Conservation (phyloP, 1,140 invertebrate species). For the Frieseomelitta varia region DNA sequence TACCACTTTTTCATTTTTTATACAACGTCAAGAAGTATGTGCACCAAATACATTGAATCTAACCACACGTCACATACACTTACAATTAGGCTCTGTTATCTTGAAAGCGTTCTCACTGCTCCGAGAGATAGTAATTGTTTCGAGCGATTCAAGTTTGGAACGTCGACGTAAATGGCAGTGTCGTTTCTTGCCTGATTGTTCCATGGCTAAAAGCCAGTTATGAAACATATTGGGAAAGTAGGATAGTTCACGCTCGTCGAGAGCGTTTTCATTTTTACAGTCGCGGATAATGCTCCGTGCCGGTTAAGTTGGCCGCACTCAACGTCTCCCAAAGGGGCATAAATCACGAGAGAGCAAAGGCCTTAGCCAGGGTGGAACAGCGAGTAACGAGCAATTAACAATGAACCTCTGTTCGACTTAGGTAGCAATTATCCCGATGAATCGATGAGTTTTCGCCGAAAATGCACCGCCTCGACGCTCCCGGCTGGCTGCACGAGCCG, state of each 20-base stretch:
- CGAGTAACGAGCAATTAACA: slow-evolving; percentile 54
- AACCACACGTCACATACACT: not conserved
- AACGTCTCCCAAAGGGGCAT: slow-evolving; percentile 18
- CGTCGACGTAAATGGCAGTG: not conserved
- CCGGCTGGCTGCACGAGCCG: not conserved
- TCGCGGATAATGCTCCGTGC: slow-evolving; percentile 7
- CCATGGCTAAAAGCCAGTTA: not conserved
- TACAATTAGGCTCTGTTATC: not conserved
- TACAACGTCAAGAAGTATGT: not conserved
- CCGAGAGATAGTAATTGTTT: not conserved
- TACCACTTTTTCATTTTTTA: not conserved
- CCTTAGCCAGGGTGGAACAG: slow-evolving; percentile 5
- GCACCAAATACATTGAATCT: not conserved
- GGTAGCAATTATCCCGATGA: slow-evolving; percentile 23
- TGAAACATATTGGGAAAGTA: slow-evolving; percentile 23
- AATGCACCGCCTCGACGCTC: not conserved
- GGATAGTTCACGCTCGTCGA: not conserved
- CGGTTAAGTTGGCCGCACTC: slow-evolving; percentile 37
- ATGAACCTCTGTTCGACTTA: slow-evolving; percentile 27
- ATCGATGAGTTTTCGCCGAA: slow-evolving; percentile 32
- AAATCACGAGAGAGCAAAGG: slow-evolving; percentile 35
- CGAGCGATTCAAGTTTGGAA: not conserved
- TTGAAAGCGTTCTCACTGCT: too few species aligned
- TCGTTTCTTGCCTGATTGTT: slow-evolving; percentile 1
- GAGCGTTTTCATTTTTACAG: not conserved